Evolutionary conservation across 2,888 invertebrate species (phyloP), one percentile per base, ranked within the genome.

Genomic region (Dynastes tityus): DNA sequence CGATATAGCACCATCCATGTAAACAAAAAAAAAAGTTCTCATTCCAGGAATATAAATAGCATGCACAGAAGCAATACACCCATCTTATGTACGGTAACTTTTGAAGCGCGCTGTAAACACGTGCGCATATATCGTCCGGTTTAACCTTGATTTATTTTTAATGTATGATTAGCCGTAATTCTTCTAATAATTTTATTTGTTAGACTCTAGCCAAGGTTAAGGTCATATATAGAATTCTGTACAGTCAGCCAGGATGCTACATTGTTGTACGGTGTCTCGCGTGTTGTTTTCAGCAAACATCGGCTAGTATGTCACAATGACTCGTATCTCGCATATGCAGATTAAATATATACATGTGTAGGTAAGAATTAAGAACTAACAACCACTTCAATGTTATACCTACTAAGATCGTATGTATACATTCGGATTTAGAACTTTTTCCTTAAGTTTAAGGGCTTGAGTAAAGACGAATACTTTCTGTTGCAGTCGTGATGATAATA

Each of bases 121-220:
- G 45, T 63, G 73, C 73, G 73, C 73, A 74, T 74, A 45, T 71
- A 29, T 49, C 68, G 68, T 40, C 65, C 65, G 16, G 73, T 61
- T 74, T 74, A 79, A 79, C 79, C 79, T 79, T 79, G 79, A 79
- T 79, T 79, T 79, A 79, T 79, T 79, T 79, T 79, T 79, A 79
- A 79, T 79, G 79, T 79, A 76, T 79, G 79, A 79, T 79, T 79
- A 76, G 68, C 76, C 74, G 70, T 74, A 76, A 68, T 79, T 74
- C 73, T 79, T 76, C 76, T 79, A 78, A 78, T 73, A 78, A 78
- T 79, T 79, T 78, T 79, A 76, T 79, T 79, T 79, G 76, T 76
- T 64, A 61, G 78, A 68, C 53, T 40, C 68, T 45, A 58, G 70
- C 67, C 79, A 79, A 79, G 79, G 79, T 76, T 79, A 79, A 79